These are phyloP conservation scores for Andrena flavipes DNA, from an alignment of 2,888 invertebrate genomes.

Conservation along the genomic window DNA sequence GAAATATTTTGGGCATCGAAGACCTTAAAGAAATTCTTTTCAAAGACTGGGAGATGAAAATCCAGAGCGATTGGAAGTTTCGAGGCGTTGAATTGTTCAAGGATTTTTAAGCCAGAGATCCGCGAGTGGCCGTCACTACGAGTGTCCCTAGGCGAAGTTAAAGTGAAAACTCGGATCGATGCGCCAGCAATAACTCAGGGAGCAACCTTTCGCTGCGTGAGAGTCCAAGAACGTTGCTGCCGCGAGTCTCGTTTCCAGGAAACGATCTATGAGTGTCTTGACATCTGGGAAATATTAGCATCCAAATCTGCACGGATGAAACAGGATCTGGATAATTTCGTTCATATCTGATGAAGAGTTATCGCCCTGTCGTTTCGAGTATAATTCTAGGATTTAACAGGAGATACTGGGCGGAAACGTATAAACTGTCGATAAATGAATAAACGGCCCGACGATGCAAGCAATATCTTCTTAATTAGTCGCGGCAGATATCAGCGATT, in stretches of 20 bases:
- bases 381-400: slow-evolving; percentile 30
- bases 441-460: background rate
- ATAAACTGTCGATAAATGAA: slow-evolving; percentile 15
- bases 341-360: slow-evolving; percentile 42
- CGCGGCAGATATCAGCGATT: background rate
- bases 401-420: background rate
- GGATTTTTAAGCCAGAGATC: background rate
- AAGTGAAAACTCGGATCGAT: slow-evolving; percentile 65
- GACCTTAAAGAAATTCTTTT: no score
- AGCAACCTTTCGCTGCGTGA: slow-evolving; percentile 56
- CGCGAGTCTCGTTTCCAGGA: slow-evolving; percentile 48
- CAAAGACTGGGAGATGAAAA: no score
- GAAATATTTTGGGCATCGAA: no score
- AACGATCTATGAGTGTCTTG: slow-evolving; percentile 46
- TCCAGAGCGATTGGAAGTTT: background rate
- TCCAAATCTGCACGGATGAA: slow-evolving; percentile 48
- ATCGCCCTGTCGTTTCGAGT: slow-evolving; percentile 29
- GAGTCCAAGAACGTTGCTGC: slow-evolving; percentile 39
- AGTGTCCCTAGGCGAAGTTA: slow-evolving; percentile 15
- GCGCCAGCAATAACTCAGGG: slow-evolving; percentile 59
- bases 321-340: slow-evolving; percentile 47
- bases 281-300: slow-evolving; percentile 57
- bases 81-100: background rate
- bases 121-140: background rate
- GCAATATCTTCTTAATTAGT: background rate